These are phyloP conservation scores for Drosophila sp. DNA, from an alignment of 1,140 invertebrate species.

Conservation along the genomic window DNA sequence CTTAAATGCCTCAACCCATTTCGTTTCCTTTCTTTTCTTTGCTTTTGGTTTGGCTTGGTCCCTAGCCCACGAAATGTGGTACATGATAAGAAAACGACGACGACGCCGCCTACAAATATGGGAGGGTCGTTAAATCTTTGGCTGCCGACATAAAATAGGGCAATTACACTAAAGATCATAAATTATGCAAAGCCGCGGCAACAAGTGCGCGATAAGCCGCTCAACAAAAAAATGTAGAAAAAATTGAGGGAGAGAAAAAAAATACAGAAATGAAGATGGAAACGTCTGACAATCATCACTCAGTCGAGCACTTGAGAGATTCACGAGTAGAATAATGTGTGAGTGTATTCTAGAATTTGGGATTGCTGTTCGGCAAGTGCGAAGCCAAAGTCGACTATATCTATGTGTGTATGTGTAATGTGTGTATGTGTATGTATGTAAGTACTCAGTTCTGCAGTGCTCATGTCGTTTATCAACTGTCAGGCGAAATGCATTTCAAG, in stretches of 20 bases:
- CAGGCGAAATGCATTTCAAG: slow-evolving; percentile 68
- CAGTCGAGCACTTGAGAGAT: slow-evolving; percentile 49
- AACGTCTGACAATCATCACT: slow-evolving; percentile 73
- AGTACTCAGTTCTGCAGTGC: slow-evolving; percentile 51
- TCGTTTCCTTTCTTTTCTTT: no score
- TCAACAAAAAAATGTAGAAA: slow-evolving; percentile 2
- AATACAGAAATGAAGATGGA: slow-evolving; percentile 6
- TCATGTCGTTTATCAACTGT: slow-evolving; percentile 78
- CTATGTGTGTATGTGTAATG: neutral
- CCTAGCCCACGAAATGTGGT: slow-evolving; percentile 37
- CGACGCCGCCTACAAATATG: slow-evolving; percentile 30
- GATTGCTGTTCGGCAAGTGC: slow-evolving; percentile 13
- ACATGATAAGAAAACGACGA: slow-evolving; percentile 58
- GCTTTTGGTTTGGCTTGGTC: neutral
- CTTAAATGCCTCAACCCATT: slow-evolving; percentile 60
- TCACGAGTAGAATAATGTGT: slow-evolving; percentile 55
- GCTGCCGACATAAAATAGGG: slow-evolving; percentile 75
- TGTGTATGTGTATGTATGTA: no score
- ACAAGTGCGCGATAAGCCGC: slow-evolving; percentile 72
- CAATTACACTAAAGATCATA: slow-evolving; percentile 78
- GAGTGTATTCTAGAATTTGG: no score
- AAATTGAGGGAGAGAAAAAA: no score
- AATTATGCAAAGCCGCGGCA: slow-evolving; percentile 77
- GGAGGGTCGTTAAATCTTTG: slow-evolving; percentile 61
- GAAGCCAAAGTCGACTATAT: slow-evolving; percentile 37